These are phyloP conservation scores for Smithornis capensis DNA, from an alignment of 2,113 vertebrate species.

Conservation along the genomic window DNA sequence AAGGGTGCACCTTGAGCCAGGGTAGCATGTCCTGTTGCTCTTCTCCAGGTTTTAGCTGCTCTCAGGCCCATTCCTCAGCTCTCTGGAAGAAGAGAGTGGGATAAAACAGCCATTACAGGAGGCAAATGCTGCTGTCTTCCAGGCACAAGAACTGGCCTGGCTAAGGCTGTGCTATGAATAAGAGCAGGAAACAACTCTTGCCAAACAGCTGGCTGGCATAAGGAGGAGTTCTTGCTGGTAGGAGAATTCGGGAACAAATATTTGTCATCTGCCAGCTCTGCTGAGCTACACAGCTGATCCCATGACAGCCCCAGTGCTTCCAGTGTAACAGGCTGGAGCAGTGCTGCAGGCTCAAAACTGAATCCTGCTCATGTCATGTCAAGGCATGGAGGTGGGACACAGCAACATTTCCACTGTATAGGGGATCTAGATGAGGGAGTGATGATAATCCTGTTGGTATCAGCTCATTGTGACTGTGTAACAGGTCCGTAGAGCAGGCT, in stretches of 20 bases:
- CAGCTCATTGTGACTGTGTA: background rate
- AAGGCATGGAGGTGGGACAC: rapidly evolving
- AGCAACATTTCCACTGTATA: rapidly evolving
- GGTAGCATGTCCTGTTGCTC: background rate
- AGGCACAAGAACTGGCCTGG: background rate
- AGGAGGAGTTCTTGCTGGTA: background rate
- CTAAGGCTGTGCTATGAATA: background rate
- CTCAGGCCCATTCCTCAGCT: background rate
- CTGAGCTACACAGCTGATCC: background rate
- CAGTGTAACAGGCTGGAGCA: background rate
- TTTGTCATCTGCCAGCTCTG: background rate
- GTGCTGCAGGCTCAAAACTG: background rate
- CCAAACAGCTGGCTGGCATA: constrained; percentile 57
- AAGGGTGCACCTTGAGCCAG: background rate
- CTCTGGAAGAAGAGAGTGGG: background rate
- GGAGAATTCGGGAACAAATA: constrained; percentile 11
- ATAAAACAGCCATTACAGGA: background rate
- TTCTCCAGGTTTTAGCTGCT: background rate
- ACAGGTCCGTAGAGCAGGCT: background rate
- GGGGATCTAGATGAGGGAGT: background rate
- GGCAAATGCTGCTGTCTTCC: background rate
- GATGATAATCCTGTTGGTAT: background rate
- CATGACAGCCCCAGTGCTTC: background rate
- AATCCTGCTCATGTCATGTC: rapidly evolving
- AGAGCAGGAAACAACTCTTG: constrained; percentile 24